Evolutionary conservation across 2,113 vertebrate genomes (phyloP).

Genomic region (Pterocles orientalis): DNA sequence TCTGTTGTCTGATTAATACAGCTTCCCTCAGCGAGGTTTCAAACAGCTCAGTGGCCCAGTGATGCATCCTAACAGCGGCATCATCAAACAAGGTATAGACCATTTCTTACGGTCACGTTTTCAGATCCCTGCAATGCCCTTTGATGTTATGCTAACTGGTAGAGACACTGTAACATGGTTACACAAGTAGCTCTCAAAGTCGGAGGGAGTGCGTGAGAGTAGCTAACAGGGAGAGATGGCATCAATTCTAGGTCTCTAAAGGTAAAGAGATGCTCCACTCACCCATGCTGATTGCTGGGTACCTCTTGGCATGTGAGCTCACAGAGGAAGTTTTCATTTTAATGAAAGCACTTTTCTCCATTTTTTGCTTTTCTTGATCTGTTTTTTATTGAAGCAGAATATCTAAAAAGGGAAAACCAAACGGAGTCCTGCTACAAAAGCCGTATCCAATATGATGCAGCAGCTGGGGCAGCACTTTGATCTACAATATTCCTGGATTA

Average conservation of each 20-base stretch:
- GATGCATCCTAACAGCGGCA: background rate
- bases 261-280: background rate
- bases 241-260: background rate
- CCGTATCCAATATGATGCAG: fast-evolving
- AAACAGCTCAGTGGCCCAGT: background rate
- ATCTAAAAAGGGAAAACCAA: background rate
- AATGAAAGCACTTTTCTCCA: background rate
- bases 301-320: background rate
- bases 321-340: background rate
- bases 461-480: background rate
- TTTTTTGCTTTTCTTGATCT: background rate
- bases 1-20: background rate
- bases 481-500: background rate
- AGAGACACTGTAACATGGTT: background rate
- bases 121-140: background rate
- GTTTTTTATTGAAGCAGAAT: background rate
- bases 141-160: background rate
- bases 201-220: background rate
- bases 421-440: fast-evolving
- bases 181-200: background rate
- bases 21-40: background rate
- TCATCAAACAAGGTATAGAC: fast-evolving
- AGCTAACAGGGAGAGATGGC: background rate
- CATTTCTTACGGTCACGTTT: background rate
- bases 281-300: background rate